Evolutionary conservation across 2,113 vertebrate species (phyloP), one percentile per base, ranked within the genome.

Genomic region (Pterocles gutturalis): DNA sequence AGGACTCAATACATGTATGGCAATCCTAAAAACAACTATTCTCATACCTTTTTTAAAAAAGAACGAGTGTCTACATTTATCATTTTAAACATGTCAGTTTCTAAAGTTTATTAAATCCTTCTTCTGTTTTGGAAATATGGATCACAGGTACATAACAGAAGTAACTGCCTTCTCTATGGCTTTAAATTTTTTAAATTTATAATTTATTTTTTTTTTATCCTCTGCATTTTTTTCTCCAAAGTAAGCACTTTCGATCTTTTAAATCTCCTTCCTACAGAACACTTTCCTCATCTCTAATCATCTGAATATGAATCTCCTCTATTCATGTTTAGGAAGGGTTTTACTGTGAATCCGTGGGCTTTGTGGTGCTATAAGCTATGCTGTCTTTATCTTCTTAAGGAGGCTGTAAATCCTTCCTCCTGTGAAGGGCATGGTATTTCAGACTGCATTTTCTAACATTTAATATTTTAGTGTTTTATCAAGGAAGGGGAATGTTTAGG

Each of bases 331-430:
- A 83, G 75, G 62, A 90, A 91, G 41, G 31, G 45, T 57, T 94
- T 90, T 93, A 89, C 53, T 76, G 41, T 72, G 91, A 94, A 93
- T 91, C 73, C 78, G 69, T 85, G 48, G 65, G 60, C 53, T 95
- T 91, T 70, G 69, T 16, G 43, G 18, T 88, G 66, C 45, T 65
- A 4, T 65, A 80, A 90, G 57, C 48, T 41, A 61, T 36, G 83
- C 41, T 93, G 11, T n/a, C 58, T 93, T n/a, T 36, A 53, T 87
- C 33, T 51, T 54, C 45, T 36, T 26, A 80, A 76, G 18, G 34
- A 92, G 20, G 5, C 41, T 87, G 29, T 55, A 88, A 91, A 94
- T 91, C 43, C 65, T 64, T 60, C 14, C 54, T 58, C 14, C 45
- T 70, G 34, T 73, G 70, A 77, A 78, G 3, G 85, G 4, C 46